Evolutionary conservation across 2,113 vertebrate species (phyloP).

Genomic region (Oryzias melastigma): DNA sequence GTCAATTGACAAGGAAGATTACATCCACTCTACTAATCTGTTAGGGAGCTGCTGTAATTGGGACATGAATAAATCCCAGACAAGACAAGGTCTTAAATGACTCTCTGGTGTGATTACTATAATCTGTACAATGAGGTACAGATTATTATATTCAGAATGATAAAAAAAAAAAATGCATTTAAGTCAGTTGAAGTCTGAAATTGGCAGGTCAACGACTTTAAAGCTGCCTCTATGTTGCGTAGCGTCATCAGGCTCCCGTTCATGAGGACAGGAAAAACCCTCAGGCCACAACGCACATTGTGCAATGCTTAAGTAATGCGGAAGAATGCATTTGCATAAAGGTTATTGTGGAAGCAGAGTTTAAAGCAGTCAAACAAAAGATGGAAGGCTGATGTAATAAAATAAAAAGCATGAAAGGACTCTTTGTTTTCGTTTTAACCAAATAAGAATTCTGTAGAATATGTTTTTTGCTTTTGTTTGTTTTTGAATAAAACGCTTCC

Average conservation of each 20-base stretch:
- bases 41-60: slow-evolving; percentile 27
- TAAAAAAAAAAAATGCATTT: slow-evolving; percentile 11
- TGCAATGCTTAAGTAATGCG: slow-evolving; percentile 1
- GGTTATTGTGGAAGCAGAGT: background rate
- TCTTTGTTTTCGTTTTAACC: background rate
- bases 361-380: slow-evolving; percentile 29
- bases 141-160: too few relatives aligned
- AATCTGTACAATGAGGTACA: too few relatives aligned
- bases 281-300: background rate
- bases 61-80: slow-evolving; percentile 12
- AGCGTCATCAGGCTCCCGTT: slow-evolving; percentile 37
- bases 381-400: slow-evolving; percentile 39
- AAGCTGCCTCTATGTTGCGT: slow-evolving; percentile 52
- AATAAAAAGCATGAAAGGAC: slow-evolving; percentile 36
- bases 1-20: slow-evolving; percentile 38
- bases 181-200: slow-evolving; percentile 67
- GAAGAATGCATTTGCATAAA: background rate
- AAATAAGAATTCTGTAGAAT: slow-evolving; percentile 20
- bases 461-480: slow-evolving; percentile 4
- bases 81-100: too few relatives aligned
- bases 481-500: slow-evolving; percentile 23
- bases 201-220: slow-evolving; percentile 65
- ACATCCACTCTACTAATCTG: slow-evolving; percentile 26
- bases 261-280: slow-evolving; percentile 29
- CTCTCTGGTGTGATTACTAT: too few relatives aligned